Base-by-base conservation (phyloP, 2,113 vertebrate genomes). In the Nesospiza acunhae region DNA sequence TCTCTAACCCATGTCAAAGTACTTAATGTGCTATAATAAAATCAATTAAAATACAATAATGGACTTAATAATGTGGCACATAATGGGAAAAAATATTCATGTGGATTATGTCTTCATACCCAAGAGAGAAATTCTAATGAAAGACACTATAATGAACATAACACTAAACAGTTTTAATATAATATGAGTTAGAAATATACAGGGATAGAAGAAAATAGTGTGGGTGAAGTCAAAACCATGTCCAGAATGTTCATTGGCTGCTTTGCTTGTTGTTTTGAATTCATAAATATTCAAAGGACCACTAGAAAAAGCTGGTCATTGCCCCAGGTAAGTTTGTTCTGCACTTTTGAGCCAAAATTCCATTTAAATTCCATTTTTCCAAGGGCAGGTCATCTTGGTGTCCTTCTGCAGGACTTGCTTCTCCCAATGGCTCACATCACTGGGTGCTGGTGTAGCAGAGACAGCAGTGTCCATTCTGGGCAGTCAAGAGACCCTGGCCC, bases 41-140 rank as follows among this genome's bases (percentile, higher is more conserved):
- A 12, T 85, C 86, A 92, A 96, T 96, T 96, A 96, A 96, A 96
- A 68, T 64, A 78, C 60, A 86, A 95, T 78, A 93, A 90, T 75
- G 79, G 56, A 77, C 56, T 93, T 94, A 94, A 90, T 85, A 85
- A 86, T 60, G 60, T 92, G 47, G n/a, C 52, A n/a, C 16, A 75
- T 94, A 93, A 88, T 83, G 82, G 85, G 79, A 50, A 84, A 91
- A 92, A 90, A 94, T 28, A 91, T 91, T 96, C 78, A 82, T 91
- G 55, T 96, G 96, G 93, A 89, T 56, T 58, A 92, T 87, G 64
- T 92, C 50, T 41, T 86, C 79, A 53, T 85, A 94, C 93, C 79
- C 86, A 87, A 93, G 50, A 90, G 80, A 95, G 95, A 94, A 83
- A 90, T 95, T 84, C 79, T 77, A 81, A n/a, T 8, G 37, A 88